Conservation (phyloP, 2,888 invertebrate species). For the Lucinisca nassula region DNA sequence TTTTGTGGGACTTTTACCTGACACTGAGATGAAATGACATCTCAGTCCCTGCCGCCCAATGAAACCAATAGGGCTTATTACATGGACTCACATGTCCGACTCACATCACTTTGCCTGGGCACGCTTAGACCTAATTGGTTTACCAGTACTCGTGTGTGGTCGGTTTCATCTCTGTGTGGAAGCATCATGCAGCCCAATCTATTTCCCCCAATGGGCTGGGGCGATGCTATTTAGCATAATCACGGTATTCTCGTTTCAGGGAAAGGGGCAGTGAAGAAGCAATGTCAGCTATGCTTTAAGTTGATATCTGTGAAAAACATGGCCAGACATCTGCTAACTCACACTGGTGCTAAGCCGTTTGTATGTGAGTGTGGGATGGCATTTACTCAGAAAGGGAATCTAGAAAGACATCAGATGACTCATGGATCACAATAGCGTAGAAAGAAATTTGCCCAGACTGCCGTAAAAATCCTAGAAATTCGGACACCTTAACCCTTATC, state of each 20-base stretch:
- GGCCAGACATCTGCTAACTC: not conserved
- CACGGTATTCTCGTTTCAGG: not conserved
- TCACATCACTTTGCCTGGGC: no score
- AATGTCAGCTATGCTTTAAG: not conserved
- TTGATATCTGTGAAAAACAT: not conserved
- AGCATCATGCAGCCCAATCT: not conserved
- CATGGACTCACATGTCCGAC: no score
- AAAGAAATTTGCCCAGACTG: not conserved
- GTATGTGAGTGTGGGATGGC: not conserved
- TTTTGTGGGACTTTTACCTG: no score
- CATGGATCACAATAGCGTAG: not conserved
- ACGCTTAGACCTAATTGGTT: no score
- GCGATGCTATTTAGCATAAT: not conserved
- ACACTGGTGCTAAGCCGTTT: not conserved
- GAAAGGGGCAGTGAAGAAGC: not conserved
- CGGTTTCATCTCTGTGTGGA: no score
- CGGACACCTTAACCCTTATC: no score
- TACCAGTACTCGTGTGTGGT: no score
- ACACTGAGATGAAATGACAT: no score
- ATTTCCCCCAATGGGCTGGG: no score
- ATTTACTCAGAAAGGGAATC: not conserved
- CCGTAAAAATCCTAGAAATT: no score
- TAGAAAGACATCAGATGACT: not conserved
- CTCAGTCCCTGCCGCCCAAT: no score
- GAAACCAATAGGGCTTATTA: no score